Evolutionary conservation across 2,888 invertebrate species (phyloP).

Genomic region (Spodoptera littoralis): DNA sequence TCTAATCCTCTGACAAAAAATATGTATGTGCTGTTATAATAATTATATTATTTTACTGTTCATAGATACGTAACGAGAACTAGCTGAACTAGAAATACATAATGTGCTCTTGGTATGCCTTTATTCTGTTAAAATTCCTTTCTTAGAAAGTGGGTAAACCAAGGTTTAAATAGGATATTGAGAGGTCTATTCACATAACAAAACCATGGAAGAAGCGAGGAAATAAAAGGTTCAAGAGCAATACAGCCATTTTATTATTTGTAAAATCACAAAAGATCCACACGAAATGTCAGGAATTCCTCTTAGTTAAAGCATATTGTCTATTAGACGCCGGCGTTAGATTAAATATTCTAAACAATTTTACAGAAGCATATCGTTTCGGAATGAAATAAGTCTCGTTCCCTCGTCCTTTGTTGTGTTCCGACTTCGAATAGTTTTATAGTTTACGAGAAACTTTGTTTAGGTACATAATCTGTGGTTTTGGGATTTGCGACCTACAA

Average conservation of each 20-base stretch:
- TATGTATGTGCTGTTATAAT: no score
- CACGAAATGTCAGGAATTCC: conserved; percentile 60
- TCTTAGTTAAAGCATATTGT: conserved; percentile 67
- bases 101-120: conserved; percentile 24
- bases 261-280: conserved; percentile 72
- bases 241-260: conserved; percentile 80
- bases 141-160: conserved; percentile 71
- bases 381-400: conserved; percentile 34
- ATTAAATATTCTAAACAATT: conserved; percentile 51
- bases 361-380: conserved; percentile 42
- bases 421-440: conserved; percentile 25
- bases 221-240: conserved; percentile 80
- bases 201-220: conserved; percentile 72
- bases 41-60: conserved; percentile 5
- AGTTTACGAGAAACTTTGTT: conserved; percentile 21
- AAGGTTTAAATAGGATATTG: conserved; percentile 76
- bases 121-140: conserved; percentile 52
- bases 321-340: conserved; percentile 81
- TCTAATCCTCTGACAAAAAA: no score
- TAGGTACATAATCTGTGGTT: conserved; percentile 15
- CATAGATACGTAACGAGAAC: conserved; percentile 32
- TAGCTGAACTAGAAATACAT: conserved; percentile 11
- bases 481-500: conserved; percentile 12
- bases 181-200: conserved; percentile 68
- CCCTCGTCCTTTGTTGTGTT: conserved; percentile 38